Evolutionary conservation across 2,888 invertebrate genomes (phyloP).

Genomic region (Rhimphoctona megacephalus): DNA sequence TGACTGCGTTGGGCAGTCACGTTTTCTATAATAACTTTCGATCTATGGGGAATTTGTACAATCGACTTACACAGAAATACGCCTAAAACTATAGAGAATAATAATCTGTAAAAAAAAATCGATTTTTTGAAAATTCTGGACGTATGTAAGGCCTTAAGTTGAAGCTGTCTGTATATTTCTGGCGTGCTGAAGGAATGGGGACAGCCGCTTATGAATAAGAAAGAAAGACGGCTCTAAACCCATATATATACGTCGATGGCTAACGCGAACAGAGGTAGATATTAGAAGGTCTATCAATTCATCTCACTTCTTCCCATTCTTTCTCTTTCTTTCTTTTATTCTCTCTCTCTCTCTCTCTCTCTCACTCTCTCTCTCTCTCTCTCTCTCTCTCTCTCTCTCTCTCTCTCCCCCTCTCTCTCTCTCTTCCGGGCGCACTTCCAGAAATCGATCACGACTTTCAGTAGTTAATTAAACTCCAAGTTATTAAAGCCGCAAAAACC

Average conservation of each 20-base stretch:
- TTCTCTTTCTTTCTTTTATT: neutral
- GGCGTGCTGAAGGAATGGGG: constrained; percentile 27
- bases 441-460: constrained; percentile 82
- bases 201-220: constrained; percentile 41
- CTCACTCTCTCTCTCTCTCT: neutral
- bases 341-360: neutral
- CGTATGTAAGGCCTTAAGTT: too few species aligned
- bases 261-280: constrained; percentile 21
- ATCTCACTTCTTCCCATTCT: neutral
- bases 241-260: constrained; percentile 21
- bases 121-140: too few species aligned
- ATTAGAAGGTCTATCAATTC: constrained; percentile 49
- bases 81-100: too few species aligned
- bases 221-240: constrained; percentile 41
- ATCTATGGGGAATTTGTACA: too few species aligned
- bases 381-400: too few species aligned
- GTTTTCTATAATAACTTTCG: too few species aligned
- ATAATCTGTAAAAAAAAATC: too few species aligned
- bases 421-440: constrained; percentile 61
- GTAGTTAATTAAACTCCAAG: constrained; percentile 82
- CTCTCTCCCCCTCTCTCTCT: neutral
- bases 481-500: constrained; percentile 83
- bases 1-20: too few species aligned
- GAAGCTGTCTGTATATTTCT: constrained; percentile 31
- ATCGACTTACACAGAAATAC: too few species aligned